Percentiles rank a stretch among this genome's conserved stretches.
Conservation (phyloP, 2,113 vertebrate genomes). For the Ciconia stormi region DNA sequence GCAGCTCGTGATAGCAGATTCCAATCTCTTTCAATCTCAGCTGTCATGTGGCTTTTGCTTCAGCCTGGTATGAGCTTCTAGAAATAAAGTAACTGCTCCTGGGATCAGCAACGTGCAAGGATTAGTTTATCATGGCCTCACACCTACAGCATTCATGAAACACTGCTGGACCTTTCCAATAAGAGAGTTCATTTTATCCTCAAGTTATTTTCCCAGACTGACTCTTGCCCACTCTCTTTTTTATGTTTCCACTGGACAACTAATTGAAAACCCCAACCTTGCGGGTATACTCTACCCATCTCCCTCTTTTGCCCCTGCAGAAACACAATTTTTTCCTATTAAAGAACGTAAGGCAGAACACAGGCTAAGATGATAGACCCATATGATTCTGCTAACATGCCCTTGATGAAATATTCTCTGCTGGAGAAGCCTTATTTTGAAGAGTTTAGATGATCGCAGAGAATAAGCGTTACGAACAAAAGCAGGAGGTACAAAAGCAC, state of each 20-base stretch:
- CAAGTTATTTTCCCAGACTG: neutral
- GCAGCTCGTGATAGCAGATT: neutral
- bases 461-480: neutral
- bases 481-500: neutral
- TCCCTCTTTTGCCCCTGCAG: neutral
- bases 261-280: neutral
- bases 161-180: neutral
- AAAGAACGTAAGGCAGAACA: neutral
- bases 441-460: neutral
- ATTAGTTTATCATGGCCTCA: neutral
- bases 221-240: neutral
- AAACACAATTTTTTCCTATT: neutral
- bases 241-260: neutral
- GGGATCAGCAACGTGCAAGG: neutral
- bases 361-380: neutral
- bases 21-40: neutral
- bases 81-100: neutral
- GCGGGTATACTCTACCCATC: neutral
- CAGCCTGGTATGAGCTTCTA: neutral
- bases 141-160: neutral
- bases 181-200: neutral
- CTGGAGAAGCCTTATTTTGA: neutral
- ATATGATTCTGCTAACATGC: neutral
- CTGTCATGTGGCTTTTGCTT: neutral
- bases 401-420: neutral